Conservation (phyloP, 92 coral and sea anemone genomes). For the Epizoanthus fatuus region DNA sequence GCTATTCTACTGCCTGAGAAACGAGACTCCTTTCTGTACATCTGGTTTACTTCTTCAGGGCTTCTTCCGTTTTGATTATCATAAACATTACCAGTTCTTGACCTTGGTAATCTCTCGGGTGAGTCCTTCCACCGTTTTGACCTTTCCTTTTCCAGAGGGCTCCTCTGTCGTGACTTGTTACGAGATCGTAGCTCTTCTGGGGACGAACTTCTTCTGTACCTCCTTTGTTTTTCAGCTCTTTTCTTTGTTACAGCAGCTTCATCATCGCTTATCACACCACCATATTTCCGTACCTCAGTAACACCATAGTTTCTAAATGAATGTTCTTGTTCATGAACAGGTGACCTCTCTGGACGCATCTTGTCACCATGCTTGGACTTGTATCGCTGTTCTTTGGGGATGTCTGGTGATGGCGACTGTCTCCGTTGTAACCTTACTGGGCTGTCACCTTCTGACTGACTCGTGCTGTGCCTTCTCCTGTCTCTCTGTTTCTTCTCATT, state of each 20-base stretch:
- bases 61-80: constrained; percentile 18
- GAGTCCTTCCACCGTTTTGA: not conserved
- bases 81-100: constrained; percentile 1
- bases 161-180: not conserved
- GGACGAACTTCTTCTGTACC: constrained; percentile 10
- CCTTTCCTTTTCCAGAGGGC: constrained; percentile 15
- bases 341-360: not conserved
- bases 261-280: constrained; percentile 9
- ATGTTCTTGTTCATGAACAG: constrained; percentile 9
- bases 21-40: not conserved
- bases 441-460: constrained; percentile 9
- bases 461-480: constrained; percentile 15
- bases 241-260: not conserved
- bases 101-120: not conserved
- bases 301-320: not conserved
- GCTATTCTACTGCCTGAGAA: not conserved
- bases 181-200: constrained; percentile 1
- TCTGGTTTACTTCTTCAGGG: not conserved
- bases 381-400: not conserved
- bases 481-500: constrained; percentile 1
- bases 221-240: not conserved
- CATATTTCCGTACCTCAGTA: not conserved
- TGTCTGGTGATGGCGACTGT: not conserved
- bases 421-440: constrained; percentile 13
- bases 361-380: constrained; percentile 8